Base-by-base conservation (phyloP, 2,797 vertebrate genomes). In the Vireo griseus region DNA sequence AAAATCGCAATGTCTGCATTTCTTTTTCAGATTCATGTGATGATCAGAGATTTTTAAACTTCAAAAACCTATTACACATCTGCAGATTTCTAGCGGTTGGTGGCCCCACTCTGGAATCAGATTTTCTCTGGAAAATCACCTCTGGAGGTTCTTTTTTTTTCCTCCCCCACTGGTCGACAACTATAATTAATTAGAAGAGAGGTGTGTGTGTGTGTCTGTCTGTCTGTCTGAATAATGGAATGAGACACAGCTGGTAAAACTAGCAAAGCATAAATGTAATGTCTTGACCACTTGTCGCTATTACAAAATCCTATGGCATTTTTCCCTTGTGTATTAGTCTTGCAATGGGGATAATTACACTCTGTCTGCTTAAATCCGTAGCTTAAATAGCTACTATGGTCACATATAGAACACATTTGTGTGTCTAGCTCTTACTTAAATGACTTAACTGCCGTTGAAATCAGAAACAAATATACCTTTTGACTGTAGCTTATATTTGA, bases 191-290 rank as follows among this genome's bases (percentile, higher is more conserved):
- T 86, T 91, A 88, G 44, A 93, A 90, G 58, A 94, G 83, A 81
- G 66, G 91, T 55, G 73, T 63, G 59, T 67, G n/a, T 63, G n/a
- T 76, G 13, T 72, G 63, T 88, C 1, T 83, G 79, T 93, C 25
- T 74, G 45, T 78, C 22, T 88, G 61, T 80, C 55, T 94, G 75
- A 96, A 96, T 82, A 96, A 95, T 84, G 79, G 80, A 91, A 95
- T 94, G 92, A 94, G 76, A 86, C 89, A 90, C 88, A 96, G 93
- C 95, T 96, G 93, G 94, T 88, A 91, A 92, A 96, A 96, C 93
- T 84, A 86, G 94, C 84, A 91, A 74, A 78, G 85, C 76, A 71
- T 89, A 95, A 96, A 94, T 81, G 77, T 79, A 83, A 92, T 86
- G 84, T 63, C 90, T 91, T 96, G 94, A 96, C 94, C 92, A 94